phyloP scores from a whole-genome alignment of 2,797 vertebrate species.

The Emys orbicularis region DNA sequence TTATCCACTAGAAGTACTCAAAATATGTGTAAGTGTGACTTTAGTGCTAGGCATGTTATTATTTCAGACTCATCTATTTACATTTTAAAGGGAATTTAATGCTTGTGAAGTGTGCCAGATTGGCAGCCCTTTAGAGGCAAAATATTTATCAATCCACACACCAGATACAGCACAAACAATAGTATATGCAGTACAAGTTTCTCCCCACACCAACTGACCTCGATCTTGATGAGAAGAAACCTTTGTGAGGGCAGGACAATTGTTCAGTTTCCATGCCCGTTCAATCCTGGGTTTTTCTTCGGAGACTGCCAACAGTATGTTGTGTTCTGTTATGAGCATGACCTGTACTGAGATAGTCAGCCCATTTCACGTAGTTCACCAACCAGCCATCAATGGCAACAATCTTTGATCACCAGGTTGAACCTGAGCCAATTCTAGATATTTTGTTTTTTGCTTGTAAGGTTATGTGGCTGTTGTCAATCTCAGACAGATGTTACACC shows the following conservation, averaged over 20 bases:
- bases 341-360: background rate
- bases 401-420: background rate
- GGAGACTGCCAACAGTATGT: background rate
- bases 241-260: background rate
- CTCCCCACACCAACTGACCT: background rate
- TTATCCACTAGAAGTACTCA: background rate
- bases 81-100: conserved; percentile 14
- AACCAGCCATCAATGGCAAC: background rate
- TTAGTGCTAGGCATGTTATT: background rate
- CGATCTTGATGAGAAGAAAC: background rate
- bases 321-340: background rate
- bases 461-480: conserved; percentile 1
- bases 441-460: background rate
- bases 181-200: background rate
- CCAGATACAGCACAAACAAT: background rate
- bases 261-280: background rate
- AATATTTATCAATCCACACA: background rate
- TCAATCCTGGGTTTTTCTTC: background rate
- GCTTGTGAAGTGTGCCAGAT: background rate
- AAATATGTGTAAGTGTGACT: background rate
- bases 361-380: background rate
- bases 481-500: conserved; percentile 25
- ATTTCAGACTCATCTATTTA: conserved; percentile 18
- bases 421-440: background rate
- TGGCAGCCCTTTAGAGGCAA: background rate